Conservation (phyloP, 2,888 invertebrate genomes). For the Apocheima hispidaria region DNA sequence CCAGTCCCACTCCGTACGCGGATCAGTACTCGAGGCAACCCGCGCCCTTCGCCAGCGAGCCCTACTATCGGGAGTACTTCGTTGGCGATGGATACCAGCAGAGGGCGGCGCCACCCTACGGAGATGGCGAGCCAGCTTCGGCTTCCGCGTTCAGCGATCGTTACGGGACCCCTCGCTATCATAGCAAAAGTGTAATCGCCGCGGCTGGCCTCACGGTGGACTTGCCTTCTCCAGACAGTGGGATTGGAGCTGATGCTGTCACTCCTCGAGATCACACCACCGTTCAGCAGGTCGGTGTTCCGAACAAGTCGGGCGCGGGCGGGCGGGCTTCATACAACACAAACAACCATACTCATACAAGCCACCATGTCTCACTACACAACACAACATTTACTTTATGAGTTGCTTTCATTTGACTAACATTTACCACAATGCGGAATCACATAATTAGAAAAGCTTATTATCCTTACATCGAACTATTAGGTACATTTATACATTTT, state of each 20-base stretch:
- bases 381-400: conserved; percentile 29
- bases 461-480: conserved; percentile 16
- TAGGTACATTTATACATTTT: conserved; percentile 59
- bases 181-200: conserved; percentile 90
- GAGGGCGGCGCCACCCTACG: conserved; percentile 85
- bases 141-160: conserved; percentile 89
- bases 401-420: conserved; percentile 9
- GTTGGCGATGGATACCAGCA: conserved; percentile 88
- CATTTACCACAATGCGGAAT: conserved; percentile 10
- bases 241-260: conserved; percentile 97
- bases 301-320: conserved; percentile 77
- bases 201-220: conserved; percentile 95
- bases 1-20: conserved; percentile 88
- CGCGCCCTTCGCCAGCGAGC: conserved; percentile 89
- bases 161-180: conserved; percentile 90
- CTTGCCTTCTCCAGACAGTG: conserved; percentile 97
- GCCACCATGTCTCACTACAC: conserved; percentile 44
- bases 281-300: conserved; percentile 93
- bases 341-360: conserved; percentile 51
- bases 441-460: conserved; percentile 14
- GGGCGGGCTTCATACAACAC: conserved; percentile 67
- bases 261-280: conserved; percentile 96
- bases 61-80: conserved; percentile 94
- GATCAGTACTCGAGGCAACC: conserved; percentile 82
- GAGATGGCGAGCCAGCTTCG: conserved; percentile 85